phyloP scores from a whole-genome alignment of 1,140 invertebrate genomes.

The Parapsyche elsis region DNA sequence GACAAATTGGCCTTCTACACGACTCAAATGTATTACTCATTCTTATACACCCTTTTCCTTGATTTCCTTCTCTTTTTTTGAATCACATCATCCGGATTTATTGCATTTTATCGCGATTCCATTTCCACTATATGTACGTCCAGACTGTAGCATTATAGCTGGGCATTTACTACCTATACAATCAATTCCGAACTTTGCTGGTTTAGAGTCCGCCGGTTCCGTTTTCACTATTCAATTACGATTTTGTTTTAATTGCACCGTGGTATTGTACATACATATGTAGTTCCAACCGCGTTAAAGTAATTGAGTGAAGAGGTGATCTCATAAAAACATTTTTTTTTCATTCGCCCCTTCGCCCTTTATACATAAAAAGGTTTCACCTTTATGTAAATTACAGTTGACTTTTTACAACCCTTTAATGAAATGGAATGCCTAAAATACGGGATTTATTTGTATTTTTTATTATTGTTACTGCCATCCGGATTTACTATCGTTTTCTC shows the following conservation, averaged over 20 bases:
- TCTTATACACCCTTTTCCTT: not conserved
- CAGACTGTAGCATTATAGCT: not conserved
- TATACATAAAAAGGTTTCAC: conserved; percentile 3
- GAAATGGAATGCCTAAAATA: conserved; percentile 11
- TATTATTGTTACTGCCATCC: no score
- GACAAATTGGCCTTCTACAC: conserved; percentile 53
- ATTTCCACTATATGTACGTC: not conserved
- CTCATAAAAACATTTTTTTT: no score
- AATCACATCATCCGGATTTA: conserved; percentile 11
- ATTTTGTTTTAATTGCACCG: not conserved
- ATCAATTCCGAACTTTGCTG: no score
- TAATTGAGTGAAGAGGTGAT: no score
- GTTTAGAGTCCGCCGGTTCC: not conserved
- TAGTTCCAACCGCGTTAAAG: not conserved
- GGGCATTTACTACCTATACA: no score
- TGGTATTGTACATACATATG: not conserved
- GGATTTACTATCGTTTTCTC: no score
- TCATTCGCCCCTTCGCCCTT: not conserved
- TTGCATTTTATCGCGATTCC: conserved; percentile 19
- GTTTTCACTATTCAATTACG: not conserved
- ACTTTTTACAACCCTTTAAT: conserved; percentile 27
- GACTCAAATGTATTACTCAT: conserved; percentile 47
- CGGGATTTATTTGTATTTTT: no score
- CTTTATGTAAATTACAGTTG: conserved; percentile 16
- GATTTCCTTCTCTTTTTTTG: conserved; percentile 19